A percentile compares a stretch with the other conserved stretches of the same genome.
phyloP scores from a whole-genome alignment of 2,888 invertebrate genomes.

The Ennomos quercinarius region DNA sequence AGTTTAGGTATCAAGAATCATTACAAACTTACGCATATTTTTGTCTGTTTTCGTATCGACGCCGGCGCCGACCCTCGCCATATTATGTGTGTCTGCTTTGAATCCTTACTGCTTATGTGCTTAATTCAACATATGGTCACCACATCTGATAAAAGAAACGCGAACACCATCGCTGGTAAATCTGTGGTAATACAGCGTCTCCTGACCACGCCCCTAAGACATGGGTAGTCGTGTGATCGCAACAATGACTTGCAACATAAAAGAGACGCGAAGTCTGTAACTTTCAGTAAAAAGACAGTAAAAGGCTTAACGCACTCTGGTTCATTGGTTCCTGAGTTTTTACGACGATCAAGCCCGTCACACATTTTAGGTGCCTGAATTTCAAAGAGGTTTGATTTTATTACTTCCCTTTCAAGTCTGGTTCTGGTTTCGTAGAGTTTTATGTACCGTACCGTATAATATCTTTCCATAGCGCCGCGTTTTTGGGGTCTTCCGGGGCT shows the following conservation, averaged over 20 bases:
- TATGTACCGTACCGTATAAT: too few species aligned
- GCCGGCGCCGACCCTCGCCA: too few species aligned
- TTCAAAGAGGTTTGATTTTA: constrained; percentile 15
- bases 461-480: too few species aligned
- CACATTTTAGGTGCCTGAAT: not conserved
- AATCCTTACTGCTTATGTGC: constrained; percentile 1
- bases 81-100: not conserved
- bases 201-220: not conserved
- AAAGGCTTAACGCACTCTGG: constrained; percentile 2
- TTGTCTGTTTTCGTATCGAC: too few species aligned
- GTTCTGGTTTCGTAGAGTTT: not conserved
- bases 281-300: constrained; percentile 7
- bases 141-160: constrained; percentile 15
- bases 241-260: constrained; percentile 23
- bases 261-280: constrained; percentile 2
- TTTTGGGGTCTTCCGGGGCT: too few species aligned
- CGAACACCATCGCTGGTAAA: constrained; percentile 3
- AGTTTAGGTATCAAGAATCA: too few species aligned
- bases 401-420: constrained; percentile 1
- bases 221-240: constrained; percentile 24
- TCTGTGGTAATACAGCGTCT: not conserved
- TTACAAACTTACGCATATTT: too few species aligned
- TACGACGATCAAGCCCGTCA: not conserved
- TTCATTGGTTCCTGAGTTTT: constrained; percentile 14
- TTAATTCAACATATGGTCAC: not conserved